A percentile compares a stretch with the other conserved stretches of the same genome.
Evolutionary conservation across 2,888 invertebrate genomes (phyloP).

Genomic region (Heliconius charithonia): DNA sequence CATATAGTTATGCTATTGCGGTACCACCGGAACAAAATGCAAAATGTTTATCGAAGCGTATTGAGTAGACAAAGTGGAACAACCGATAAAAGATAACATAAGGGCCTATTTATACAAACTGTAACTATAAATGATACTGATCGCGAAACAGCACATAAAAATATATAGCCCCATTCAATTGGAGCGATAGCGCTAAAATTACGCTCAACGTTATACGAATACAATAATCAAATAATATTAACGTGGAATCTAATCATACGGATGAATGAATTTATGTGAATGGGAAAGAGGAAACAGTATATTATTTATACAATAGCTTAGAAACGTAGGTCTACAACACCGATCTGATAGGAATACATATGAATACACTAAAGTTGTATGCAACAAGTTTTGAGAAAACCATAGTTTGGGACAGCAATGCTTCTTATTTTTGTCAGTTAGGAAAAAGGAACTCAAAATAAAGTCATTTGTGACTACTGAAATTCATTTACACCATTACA

Average conservation of each 20-base stretch:
- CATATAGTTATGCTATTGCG: slow-evolving; percentile 21
- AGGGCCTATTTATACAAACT: slow-evolving; percentile 63
- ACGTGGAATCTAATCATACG: slow-evolving; percentile 55
- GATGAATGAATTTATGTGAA: slow-evolving; percentile 47
- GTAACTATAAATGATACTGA: slow-evolving; percentile 65
- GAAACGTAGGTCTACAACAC: slow-evolving; percentile 48
- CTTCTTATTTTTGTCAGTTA: too few species aligned
- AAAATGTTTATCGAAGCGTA: slow-evolving; percentile 45
- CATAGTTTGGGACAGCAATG: too few species aligned
- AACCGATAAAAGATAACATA: slow-evolving; percentile 61
- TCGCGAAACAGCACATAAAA: slow-evolving; percentile 66
- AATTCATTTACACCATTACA: too few species aligned
- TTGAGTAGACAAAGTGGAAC: slow-evolving; percentile 50
- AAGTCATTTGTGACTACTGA: too few species aligned
- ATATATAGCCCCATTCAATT: slow-evolving; percentile 62
- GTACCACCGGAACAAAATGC: slow-evolving; percentile 39
- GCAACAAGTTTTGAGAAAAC: slow-evolving; percentile 45
- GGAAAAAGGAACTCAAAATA: too few species aligned
- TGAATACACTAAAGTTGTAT: slow-evolving; percentile 50
- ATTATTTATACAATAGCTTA: too few species aligned
- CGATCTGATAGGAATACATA: neutral
- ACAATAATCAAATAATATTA: slow-evolving; percentile 57
- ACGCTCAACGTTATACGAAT: slow-evolving; percentile 51
- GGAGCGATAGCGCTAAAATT: slow-evolving; percentile 59
- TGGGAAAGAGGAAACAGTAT: slow-evolving; percentile 8